Evolutionary conservation across 1,140 invertebrate species (phyloP).

Genomic region (Ceratina japonica): DNA sequence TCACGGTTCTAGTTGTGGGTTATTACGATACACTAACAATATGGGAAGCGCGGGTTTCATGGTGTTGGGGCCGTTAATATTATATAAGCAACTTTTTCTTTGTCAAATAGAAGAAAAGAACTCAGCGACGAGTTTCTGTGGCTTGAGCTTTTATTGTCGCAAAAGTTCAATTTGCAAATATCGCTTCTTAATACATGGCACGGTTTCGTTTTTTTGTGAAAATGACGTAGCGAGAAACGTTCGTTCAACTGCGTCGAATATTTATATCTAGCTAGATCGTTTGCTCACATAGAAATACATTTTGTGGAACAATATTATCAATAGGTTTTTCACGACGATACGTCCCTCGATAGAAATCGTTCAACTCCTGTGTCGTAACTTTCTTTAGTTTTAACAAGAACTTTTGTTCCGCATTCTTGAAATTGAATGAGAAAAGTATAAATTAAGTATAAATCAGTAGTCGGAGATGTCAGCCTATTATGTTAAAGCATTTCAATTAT

Average conservation of each 20-base stretch:
- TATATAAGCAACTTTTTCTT: conserved; percentile 11
- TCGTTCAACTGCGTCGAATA: conserved; percentile 24
- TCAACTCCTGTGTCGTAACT: neutral
- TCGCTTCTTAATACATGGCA: conserved; percentile 53
- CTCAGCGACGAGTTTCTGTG: conserved; percentile 34
- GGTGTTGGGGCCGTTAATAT: conserved; percentile 50
- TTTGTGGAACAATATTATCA: conserved; percentile 2
- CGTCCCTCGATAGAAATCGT: neutral
- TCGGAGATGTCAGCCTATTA: conserved; percentile 62
- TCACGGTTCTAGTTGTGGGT: conserved; percentile 46
- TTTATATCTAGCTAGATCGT: conserved; percentile 5
- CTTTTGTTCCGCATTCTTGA: conserved; percentile 5
- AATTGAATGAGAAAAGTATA: neutral
- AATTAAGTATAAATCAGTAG: conserved; percentile 31
- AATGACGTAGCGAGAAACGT: conserved; percentile 50
- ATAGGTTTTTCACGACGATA: conserved; percentile 13
- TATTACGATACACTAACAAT: conserved; percentile 54
- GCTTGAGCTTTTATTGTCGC: conserved; percentile 60
- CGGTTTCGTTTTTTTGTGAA: conserved; percentile 35
- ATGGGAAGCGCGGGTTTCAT: conserved; percentile 33
- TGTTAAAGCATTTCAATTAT: conserved; percentile 61
- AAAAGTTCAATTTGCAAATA: conserved; percentile 28
- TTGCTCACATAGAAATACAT: conserved; percentile 28
- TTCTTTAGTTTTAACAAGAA: neutral
- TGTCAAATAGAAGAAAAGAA: conserved; percentile 33